phyloP scores from a whole-genome alignment of 1,140 invertebrate genomes.

The Drosophila ambigua region DNA sequence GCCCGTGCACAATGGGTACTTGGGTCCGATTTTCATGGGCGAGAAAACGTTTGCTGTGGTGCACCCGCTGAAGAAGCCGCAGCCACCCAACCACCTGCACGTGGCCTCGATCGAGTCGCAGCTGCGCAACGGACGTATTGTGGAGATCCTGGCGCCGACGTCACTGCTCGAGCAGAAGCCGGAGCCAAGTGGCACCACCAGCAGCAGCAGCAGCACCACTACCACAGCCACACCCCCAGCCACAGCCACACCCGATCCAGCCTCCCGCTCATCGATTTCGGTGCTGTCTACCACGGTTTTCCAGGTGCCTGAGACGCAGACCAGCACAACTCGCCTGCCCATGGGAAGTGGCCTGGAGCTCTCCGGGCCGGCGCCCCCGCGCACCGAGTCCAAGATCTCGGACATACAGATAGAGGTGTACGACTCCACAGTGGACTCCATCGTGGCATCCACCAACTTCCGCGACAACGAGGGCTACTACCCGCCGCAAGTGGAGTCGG shows the following conservation, averaged over 20 bases:
- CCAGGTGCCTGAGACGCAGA: conserved; percentile 63
- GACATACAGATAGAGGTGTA: conserved; percentile 83
- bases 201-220: background rate
- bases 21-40: conserved; percentile 79
- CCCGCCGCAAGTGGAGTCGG: conserved; percentile 43
- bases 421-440: conserved; percentile 77
- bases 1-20: conserved; percentile 69
- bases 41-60: conserved; percentile 69
- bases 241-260: background rate
- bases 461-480: conserved; percentile 66
- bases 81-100: conserved; percentile 31
- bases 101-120: conserved; percentile 60
- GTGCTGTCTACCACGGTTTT: conserved; percentile 76
- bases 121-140: conserved; percentile 62
- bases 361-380: conserved; percentile 26
- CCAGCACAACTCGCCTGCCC: conserved; percentile 51
- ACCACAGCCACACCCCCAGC: conserved; percentile 1
- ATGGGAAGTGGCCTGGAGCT: conserved; percentile 8
- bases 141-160: conserved; percentile 75
- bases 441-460: conserved; percentile 77
- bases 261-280: conserved; percentile 1
- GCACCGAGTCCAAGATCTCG: conserved; percentile 77
- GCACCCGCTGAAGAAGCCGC: conserved; percentile 61
- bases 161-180: conserved; percentile 49
- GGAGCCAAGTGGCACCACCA: background rate